These are phyloP conservation scores for Podotricha telesiphe DNA, from an alignment of 2,888 invertebrate species.

Conservation along the genomic window DNA sequence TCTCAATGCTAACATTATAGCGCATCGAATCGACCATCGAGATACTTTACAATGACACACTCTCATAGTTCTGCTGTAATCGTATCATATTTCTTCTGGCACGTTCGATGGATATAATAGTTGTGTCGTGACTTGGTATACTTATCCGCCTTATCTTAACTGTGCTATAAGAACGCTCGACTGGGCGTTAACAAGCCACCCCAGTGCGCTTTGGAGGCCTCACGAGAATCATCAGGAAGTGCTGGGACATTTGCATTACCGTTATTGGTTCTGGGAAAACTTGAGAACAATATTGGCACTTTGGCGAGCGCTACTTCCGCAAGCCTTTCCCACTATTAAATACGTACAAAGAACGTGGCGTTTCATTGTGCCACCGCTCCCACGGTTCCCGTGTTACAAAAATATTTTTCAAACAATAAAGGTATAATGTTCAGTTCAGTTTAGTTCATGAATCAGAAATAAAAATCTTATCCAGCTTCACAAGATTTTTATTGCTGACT, in stretches of 20 bases:
- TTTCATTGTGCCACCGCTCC: conserved; percentile 46
- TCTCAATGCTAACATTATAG: conserved; percentile 39
- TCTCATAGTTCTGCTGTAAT: conserved; percentile 48
- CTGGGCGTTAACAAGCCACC: conserved; percentile 67
- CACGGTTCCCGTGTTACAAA: conserved; percentile 43
- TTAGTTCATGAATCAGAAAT: conserved; percentile 20
- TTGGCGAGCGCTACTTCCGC: conserved; percentile 58
- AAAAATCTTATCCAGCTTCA: conserved; percentile 23
- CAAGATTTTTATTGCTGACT: neutral
- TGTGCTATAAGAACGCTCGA: conserved; percentile 62
- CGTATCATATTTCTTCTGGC: conserved; percentile 56
- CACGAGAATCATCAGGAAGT: conserved; percentile 67
- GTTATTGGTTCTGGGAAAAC: conserved; percentile 70
- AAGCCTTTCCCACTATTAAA: conserved; percentile 53
- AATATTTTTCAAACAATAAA: conserved; percentile 28
- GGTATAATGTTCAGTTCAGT: conserved; percentile 30
- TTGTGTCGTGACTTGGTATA: conserved; percentile 71
- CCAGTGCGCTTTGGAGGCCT: conserved; percentile 57
- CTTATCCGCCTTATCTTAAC: conserved; percentile 72
- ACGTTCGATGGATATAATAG: conserved; percentile 57
- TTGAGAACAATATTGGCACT: conserved; percentile 66
- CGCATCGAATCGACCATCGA: conserved; percentile 42
- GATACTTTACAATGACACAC: conserved; percentile 45
- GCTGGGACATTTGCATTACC: conserved; percentile 73
- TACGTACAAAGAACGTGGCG: conserved; percentile 43